Base-by-base conservation (phyloP, 2,113 vertebrate species). In the Progne subis region DNA sequence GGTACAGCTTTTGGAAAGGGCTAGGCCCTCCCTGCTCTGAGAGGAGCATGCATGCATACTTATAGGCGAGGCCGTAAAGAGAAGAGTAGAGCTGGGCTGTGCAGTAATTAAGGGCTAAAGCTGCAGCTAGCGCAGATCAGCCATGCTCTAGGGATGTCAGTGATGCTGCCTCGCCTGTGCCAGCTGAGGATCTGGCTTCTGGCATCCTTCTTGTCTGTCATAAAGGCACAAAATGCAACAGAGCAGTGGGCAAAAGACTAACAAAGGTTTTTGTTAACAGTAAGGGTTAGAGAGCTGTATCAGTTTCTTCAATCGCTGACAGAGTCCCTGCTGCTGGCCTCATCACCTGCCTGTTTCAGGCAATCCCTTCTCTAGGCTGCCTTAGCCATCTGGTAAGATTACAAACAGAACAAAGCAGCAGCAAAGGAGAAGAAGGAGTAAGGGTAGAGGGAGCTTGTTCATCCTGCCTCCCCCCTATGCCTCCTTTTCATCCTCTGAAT, bases 331-430 rank as follows among this genome's bases (percentile, higher is more conserved):
- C 94, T 92, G 91, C 68, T 93, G 93, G 91, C 95, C 93, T 94
- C 95, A 94, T 96, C 95, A 94, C 95, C 95, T 96, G 91, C 85
- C 80, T 95, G 56, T 83, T 95, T 92, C 94, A 93, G 77, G 80
- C 95, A 90, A 70, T 82, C 91, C 92, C 90, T 87, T 95, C 87
- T 81, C 77, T 85, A 84, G 91, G 91, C 86, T 95, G 95, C 79
- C 63, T 65, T 60, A 84, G 78, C 95, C 93, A 91, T 94, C 95
- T 97, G 96, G 92, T 96, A 90, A 95, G 85, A 95, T 92, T 96
- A 94, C 91, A 95, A 77, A 68, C 81, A 92, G 94, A 96, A 96
- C 92, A 97, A 96, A 97, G 94, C 84, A 81, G 71, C 60, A 92
- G 77, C 60, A 63, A 70, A 84, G 53, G 41, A 86, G 74, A 80